Evolutionary conservation across 2,113 vertebrate species (phyloP), one percentile per base, ranked within the genome.

Genomic region (Aplodontia rufa): DNA sequence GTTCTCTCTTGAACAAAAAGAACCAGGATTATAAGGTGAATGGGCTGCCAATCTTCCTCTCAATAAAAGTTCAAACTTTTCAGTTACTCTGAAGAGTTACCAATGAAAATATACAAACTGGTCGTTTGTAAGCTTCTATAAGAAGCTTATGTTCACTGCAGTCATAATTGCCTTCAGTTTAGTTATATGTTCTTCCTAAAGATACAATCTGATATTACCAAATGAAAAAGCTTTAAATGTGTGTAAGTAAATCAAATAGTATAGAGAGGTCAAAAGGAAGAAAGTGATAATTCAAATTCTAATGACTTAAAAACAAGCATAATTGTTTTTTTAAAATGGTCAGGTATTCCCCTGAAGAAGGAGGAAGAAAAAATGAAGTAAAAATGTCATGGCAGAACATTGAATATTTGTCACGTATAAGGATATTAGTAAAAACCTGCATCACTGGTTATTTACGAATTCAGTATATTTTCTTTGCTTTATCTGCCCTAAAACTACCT

Each of bases 391-490:
- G 37, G 3, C 35, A 91, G 28, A 84, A 85, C 0, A 94, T 17
- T 37, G 22, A 79, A 40, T 64, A 81, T 84, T 87, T 86, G 69
- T 20, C 42, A 94, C 35, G 7, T 82, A 28, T 82, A 92, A 95
- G 60, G 93, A 87, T 87, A 83, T 81, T 79, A 94, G 42, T 83
- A 93, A 71, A 71, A 82, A 69, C 14, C 3, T 30, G 16, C 28
- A 78, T 74, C n/a, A 26, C 60, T 69, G 22, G 20, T 75, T 96
- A 82, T 82, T 89, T 87, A 82, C 22, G 47, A 88, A 86, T 20
- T 85, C 93, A 79, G 10, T 81, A 82, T 28, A 55, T 83, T 91
- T 92, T 53, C 76, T 83, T 95, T 60, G 20, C 42, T 89, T 94
- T 93, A 60, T 71, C 64, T 83, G 8, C 45, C 86, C 66, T 85